A percentile compares a stretch with the other conserved stretches of the same genome.
phyloP scores from a whole-genome alignment of 1,140 invertebrate species.

The Daktulosphaira vitifoliae region DNA sequence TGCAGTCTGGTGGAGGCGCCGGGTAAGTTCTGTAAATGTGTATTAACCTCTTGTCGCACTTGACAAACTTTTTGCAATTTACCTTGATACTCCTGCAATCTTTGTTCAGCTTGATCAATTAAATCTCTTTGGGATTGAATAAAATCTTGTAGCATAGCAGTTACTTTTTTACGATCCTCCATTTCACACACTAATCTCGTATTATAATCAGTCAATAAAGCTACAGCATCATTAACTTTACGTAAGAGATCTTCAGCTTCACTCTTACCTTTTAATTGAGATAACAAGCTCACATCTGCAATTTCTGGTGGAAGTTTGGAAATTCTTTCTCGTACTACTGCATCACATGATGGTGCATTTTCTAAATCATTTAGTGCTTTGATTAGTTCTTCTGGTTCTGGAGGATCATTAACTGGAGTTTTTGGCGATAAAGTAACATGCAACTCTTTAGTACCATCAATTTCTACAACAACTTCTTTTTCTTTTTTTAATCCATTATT shows the following conservation, averaged over 20 bases:
- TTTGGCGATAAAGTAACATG: conserved; percentile 66
- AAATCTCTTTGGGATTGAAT: conserved; percentile 74
- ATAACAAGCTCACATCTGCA: conserved; percentile 76
- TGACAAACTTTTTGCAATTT: conserved; percentile 76
- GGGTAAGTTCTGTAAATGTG: conserved; percentile 84
- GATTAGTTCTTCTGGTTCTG: conserved; percentile 79
- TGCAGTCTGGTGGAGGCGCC: too few species aligned
- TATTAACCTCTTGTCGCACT: conserved; percentile 77
- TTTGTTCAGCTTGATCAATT: conserved; percentile 70
- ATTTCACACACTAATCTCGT: conserved; percentile 73
- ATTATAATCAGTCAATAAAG: conserved; percentile 82
- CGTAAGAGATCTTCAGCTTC: conserved; percentile 60
- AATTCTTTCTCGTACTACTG: conserved; percentile 81
- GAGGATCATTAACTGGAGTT: conserved; percentile 70
- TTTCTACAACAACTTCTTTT: conserved; percentile 48
- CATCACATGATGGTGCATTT: conserved; percentile 89
- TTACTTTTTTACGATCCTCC: conserved; percentile 73
- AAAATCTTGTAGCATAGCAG: conserved; percentile 79
- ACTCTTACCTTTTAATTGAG: conserved; percentile 69
- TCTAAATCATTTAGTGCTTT: conserved; percentile 75
- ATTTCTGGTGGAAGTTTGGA: conserved; percentile 88
- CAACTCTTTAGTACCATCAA: conserved; percentile 62
- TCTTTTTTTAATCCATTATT: conserved; percentile 37
- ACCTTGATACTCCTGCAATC: conserved; percentile 77
- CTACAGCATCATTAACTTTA: conserved; percentile 77